Percentiles rank a stretch among this genome's conserved stretches.
These are phyloP conservation scores for Lepidothrix coronata DNA, from an alignment of 2,113 vertebrate species.

Conservation along the genomic window DNA sequence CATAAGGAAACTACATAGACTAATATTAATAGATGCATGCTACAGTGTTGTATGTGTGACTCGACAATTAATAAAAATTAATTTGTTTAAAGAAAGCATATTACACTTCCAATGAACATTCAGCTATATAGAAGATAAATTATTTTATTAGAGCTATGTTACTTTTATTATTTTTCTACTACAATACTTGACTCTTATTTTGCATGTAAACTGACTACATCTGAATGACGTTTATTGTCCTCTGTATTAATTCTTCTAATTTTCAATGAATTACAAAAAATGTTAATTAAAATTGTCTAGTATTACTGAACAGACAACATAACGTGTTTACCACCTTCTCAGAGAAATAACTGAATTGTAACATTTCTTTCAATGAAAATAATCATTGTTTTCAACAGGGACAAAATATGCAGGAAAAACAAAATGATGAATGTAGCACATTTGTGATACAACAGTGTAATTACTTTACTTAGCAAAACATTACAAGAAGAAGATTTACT, in stretches of 20 bases:
- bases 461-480: conserved; percentile 36
- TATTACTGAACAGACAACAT: conserved; percentile 34
- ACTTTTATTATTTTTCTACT: background rate
- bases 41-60: background rate
- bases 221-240: background rate
- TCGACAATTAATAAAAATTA: background rate
- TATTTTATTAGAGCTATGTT: background rate
- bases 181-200: background rate
- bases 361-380: conserved; percentile 33
- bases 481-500: background rate
- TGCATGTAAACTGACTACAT: background rate
- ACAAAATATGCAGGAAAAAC: conserved; percentile 30
- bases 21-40: background rate
- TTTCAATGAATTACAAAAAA: background rate
- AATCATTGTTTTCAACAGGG: conserved; percentile 5
- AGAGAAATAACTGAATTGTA: conserved; percentile 61
- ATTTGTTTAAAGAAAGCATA: background rate
- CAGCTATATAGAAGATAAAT: background rate
- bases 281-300: conserved; percentile 62
- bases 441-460: conserved; percentile 40
- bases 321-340: conserved; percentile 51
- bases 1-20: background rate
- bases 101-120: background rate
- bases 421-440: conserved; percentile 43
- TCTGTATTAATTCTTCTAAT: background rate